Evolutionary conservation across 2,113 vertebrate genomes (phyloP), one percentile per base, ranked within the genome.

Genomic region (Pollimyrus isidori): DNA sequence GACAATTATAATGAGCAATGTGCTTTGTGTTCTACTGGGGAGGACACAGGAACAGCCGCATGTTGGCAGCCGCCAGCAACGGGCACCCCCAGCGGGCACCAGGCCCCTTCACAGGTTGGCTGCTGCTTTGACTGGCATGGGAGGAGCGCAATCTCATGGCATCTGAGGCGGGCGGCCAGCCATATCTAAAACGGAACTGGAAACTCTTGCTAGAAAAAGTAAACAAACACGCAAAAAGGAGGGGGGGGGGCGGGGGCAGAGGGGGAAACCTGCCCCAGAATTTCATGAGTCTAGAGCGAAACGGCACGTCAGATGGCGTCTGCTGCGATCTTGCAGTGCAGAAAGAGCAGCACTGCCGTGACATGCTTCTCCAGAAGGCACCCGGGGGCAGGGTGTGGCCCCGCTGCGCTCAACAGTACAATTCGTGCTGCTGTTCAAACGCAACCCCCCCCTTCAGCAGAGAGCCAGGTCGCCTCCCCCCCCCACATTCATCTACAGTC

Each of bases 401-500:
- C 30, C 30, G 35, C 30, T 23, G 39, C 17, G 3, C 82, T 4
- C 10, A 84, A 84, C 39, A 84, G 45, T 48, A 48, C 82, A 84
- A 84, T 48, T 48, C 82, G 7, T 23, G 82, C 45, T 80, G 73
- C 82, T 84, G 82, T 84, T 84, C 82, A 84, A 84, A 84, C 5
- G 23, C 87, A n/a, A 9, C 87, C 19, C 87, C 19, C 87, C 65
- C 62, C 26, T 49, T n/a, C 30, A 23, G 23, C 45, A 35, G 45
- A 49, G 62, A 11, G 87, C 26, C 7, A 17, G n/a, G 26, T 13
- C 30, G 30, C 11, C 82, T 30, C 30, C 39, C 46, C 39, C 46
- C 42, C 26, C 92, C 91, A 91, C 90, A 91, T 82, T 94, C 90
- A 91, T 95, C 93, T 93, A 42, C 73, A 92, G 92, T 91, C 91